Evolutionary conservation across 2,888 invertebrate species (phyloP).

Genomic region (Drosophila mayaguana): DNA sequence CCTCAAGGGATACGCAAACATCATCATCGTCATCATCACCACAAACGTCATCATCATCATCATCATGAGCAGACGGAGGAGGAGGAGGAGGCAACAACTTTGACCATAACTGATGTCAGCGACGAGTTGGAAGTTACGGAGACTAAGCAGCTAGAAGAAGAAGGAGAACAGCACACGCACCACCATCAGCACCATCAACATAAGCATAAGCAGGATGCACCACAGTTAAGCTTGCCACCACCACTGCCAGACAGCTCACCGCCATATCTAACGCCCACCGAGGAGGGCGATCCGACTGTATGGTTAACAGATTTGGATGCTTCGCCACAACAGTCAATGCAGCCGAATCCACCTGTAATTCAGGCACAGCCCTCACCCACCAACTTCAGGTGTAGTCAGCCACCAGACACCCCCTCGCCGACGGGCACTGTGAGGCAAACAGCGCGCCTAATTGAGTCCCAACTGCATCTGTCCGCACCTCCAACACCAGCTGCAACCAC

Average conservation of each 20-base stretch:
- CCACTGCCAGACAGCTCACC: conserved; percentile 59
- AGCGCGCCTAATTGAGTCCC: conserved; percentile 3
- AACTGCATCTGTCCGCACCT: background rate
- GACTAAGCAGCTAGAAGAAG: conserved; percentile 13
- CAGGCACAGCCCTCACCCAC: conserved; percentile 14
- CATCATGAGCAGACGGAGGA: conserved; percentile 21
- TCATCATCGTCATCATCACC: conserved; percentile 39
- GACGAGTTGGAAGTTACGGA: conserved; percentile 36
- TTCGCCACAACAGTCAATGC: conserved; percentile 17
- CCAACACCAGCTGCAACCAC: conserved; percentile 23
- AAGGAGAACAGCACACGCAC: conserved; percentile 4
- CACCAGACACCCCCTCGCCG: background rate
- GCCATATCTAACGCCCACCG: conserved; percentile 55
- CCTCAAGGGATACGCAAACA: conserved; percentile 29
- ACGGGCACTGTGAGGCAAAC: conserved; percentile 5
- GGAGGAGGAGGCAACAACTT: conserved; percentile 22
- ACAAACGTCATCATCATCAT: conserved; percentile 43
- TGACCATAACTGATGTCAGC: conserved; percentile 42
- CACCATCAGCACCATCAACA: conserved; percentile 30
- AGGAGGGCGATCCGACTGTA: conserved; percentile 24
- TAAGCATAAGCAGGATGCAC: conserved; percentile 32
- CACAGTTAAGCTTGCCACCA: conserved; percentile 50
- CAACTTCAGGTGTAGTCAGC: conserved; percentile 12
- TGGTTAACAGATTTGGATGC: conserved; percentile 45
- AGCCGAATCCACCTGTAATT: background rate